Evolutionary conservation across 2,113 vertebrate genomes (phyloP).

Genomic region (Salvator merianae): DNA sequence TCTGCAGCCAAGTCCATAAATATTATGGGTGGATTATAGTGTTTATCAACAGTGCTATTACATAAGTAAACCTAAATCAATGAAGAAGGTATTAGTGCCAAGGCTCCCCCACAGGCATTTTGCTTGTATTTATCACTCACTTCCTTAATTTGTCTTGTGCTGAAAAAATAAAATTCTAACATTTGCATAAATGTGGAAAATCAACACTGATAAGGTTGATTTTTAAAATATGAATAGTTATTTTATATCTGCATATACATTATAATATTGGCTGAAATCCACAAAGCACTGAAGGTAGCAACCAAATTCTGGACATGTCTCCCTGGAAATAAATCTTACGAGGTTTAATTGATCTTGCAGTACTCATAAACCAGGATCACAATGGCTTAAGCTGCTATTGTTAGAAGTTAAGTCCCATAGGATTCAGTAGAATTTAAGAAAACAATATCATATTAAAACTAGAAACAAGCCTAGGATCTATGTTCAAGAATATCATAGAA

Average conservation of each 20-base stretch:
- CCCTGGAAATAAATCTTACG: background rate
- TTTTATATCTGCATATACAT: background rate
- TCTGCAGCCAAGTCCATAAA: constrained; percentile 62
- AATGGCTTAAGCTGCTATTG: background rate
- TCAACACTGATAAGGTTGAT: constrained; percentile 23
- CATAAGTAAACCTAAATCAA: constrained; percentile 32
- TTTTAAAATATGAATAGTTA: background rate
- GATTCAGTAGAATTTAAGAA: background rate
- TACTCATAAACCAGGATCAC: background rate
- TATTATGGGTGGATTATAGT: constrained; percentile 54
- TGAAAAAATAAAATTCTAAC: constrained; percentile 36
- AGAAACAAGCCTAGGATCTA: background rate
- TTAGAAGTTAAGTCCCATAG: background rate
- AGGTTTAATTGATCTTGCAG: background rate
- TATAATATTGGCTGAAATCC: background rate
- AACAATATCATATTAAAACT: background rate
- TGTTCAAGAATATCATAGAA: too few species aligned
- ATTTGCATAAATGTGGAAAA: constrained; percentile 4
- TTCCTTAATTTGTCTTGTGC: constrained; percentile 30
- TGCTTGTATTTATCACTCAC: constrained; percentile 42
- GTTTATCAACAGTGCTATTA: constrained; percentile 57
- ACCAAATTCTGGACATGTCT: background rate
- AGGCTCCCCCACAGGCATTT: constrained; percentile 25
- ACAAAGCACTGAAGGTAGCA: background rate
- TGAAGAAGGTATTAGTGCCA: constrained; percentile 36